Evolutionary conservation across 2,797 vertebrate genomes (phyloP).

Genomic region (Enoplosus armatus): DNA sequence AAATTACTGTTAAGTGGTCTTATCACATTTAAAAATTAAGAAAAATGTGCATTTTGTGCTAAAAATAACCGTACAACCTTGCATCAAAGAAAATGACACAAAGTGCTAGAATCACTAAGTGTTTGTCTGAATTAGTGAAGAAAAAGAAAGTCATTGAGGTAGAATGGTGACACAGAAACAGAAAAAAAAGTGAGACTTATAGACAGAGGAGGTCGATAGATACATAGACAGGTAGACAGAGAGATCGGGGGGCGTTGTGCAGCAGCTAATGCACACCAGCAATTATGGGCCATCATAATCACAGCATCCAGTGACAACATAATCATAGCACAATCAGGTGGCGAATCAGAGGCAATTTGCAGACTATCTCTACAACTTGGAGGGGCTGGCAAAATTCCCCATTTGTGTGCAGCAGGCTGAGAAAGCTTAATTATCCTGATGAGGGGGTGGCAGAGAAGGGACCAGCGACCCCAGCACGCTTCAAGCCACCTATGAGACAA

Average conservation of each 20-base stretch:
- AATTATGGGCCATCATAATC: slow-evolving; percentile 85
- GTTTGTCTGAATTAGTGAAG: slow-evolving; percentile 49
- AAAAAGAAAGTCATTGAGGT: slow-evolving; percentile 42
- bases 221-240: slow-evolving; percentile 71
- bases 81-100: slow-evolving; percentile 46
- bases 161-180: slow-evolving; percentile 19
- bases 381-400: slow-evolving; percentile 74
- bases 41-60: not conserved
- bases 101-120: slow-evolving; percentile 33
- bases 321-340: slow-evolving; percentile 86
- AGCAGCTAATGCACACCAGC: slow-evolving; percentile 82
- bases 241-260: slow-evolving; percentile 62
- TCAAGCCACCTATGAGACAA: slow-evolving; percentile 62
- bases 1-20: slow-evolving; percentile 16
- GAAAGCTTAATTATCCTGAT: slow-evolving; percentile 85
- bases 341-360: slow-evolving; percentile 85
- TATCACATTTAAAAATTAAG: slow-evolving; percentile 7
- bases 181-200: slow-evolving; percentile 23
- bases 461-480: slow-evolving; percentile 60
- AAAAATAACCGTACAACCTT: not conserved
- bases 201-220: slow-evolving; percentile 66
- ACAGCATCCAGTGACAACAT: slow-evolving; percentile 86
- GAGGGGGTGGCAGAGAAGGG: slow-evolving; percentile 76
- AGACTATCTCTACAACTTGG: slow-evolving; percentile 79
- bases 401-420: slow-evolving; percentile 77